These are phyloP conservation scores for Siniperca chuatsi DNA, from an alignment of 2,113 vertebrate species.

Conservation along the genomic window DNA sequence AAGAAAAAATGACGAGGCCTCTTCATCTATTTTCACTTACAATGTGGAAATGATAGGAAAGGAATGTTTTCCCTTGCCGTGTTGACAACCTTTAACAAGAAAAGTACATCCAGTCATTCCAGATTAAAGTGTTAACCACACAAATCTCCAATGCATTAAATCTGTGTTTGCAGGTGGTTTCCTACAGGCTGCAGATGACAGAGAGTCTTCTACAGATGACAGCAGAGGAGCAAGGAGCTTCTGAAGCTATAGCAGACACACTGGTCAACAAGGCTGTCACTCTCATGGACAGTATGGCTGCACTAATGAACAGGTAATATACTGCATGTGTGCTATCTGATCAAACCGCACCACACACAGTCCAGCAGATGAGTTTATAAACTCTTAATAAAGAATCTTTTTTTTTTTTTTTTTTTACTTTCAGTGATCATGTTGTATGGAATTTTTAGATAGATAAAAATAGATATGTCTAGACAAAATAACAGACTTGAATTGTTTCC, in stretches of 20 bases:
- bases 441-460: too few relatives aligned
- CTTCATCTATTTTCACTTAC: background rate
- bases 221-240: constrained; percentile 57
- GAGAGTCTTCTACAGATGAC: constrained; percentile 70
- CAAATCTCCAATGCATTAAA: background rate
- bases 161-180: constrained; percentile 64
- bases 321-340: background rate
- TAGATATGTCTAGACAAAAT: too few relatives aligned
- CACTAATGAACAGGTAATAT: constrained; percentile 71
- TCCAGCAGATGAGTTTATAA: background rate
- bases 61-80: background rate
- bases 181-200: constrained; percentile 69
- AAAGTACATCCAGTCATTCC: constrained; percentile 23
- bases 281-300: constrained; percentile 74
- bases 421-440: background rate
- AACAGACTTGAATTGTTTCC: too few relatives aligned
- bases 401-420: background rate
- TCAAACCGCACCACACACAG: constrained; percentile 1
- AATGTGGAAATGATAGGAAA: background rate
- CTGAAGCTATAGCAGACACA: constrained; percentile 67
- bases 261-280: constrained; percentile 68
- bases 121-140: background rate
- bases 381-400: background rate
- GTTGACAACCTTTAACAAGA: background rate
- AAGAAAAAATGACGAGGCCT: background rate